Base-by-base conservation (phyloP, 2,797 vertebrate species). In the Fistularia tabacaria region DNA sequence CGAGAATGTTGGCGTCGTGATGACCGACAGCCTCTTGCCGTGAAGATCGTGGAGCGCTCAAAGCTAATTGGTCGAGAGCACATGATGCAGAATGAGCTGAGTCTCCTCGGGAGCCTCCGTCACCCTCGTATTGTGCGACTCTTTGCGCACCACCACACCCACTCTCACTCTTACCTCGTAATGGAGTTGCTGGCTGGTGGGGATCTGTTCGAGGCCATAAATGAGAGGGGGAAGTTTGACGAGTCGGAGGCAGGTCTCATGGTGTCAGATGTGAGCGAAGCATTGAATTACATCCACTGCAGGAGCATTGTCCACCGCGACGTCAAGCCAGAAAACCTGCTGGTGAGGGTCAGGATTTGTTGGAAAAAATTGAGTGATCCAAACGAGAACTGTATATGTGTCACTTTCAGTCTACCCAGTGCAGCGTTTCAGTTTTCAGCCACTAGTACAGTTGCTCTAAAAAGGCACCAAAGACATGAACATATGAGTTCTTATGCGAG, bases 11-110 rank as follows among this genome's bases (percentile, higher is more conserved):
- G 81, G 38, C 90, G 87, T 14, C 92, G 88, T 0, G 80, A 84
- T 68, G 84, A 73, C 4, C 79, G 84, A 36, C 86, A 90, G 71
- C 81, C 71, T 9, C 93, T 93, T 0, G 97, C 97, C 10, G 83
- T 98, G 90, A 99, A 99, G 85, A 93, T 98, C 3, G 90, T 99
- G 0, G 93, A 97, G 71, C 95, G 92, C 68, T 86, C 92, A 41
- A 97, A 96, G 64, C 88, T 99, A 73, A 88, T 92, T 64, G 97
- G 96, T 0, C 94, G 95, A 43, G 94, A 95, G 77, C 94, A 96
- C 81, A 97, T 99, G 89, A 92, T 98, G 74, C 93, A 96, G 85
- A 99, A 97, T 0, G 97, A 99, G 87, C 93, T 99, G 63, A 81
- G 92, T 25, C 94, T 99, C 7, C 89, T 95, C 66, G 92, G 84